phyloP scores from a whole-genome alignment of 2,113 vertebrate genomes.

The Rafetus swinhoei region DNA sequence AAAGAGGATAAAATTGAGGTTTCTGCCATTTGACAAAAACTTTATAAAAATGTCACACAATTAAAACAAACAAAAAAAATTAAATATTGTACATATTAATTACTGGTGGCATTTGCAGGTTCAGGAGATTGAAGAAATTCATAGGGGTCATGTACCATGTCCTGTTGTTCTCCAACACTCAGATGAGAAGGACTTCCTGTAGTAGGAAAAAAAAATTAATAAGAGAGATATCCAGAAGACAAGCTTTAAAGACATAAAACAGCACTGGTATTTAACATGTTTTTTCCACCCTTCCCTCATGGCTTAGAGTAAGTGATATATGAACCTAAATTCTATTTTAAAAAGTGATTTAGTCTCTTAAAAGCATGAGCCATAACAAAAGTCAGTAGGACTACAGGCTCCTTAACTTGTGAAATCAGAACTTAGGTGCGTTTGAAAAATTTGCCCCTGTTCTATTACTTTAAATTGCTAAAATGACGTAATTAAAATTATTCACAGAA shows the following conservation, averaged over 20 bases:
- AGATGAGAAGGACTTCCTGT: slow-evolving; percentile 93
- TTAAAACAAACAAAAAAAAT: slow-evolving; percentile 51
- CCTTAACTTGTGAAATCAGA: neutral
- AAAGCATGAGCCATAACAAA: neutral
- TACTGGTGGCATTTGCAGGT: slow-evolving; percentile 77
- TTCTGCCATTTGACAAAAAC: slow-evolving; percentile 58
- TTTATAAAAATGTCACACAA: slow-evolving; percentile 41
- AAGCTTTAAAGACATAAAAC: neutral
- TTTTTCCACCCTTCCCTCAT: neutral
- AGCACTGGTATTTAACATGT: neutral
- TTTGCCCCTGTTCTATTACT: neutral
- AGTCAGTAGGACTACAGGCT: neutral
- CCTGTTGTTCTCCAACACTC: slow-evolving; percentile 91
- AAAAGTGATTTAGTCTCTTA: neutral
- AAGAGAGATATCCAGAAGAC: neutral
- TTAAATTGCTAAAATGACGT: neutral
- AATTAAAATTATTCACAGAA: neutral
- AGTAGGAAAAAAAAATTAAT: neutral
- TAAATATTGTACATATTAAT: slow-evolving; percentile 37
- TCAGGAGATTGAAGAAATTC: slow-evolving; percentile 97
- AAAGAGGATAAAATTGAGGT: slow-evolving; percentile 46
- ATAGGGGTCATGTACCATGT: slow-evolving; percentile 93
- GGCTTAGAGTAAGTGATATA: neutral
- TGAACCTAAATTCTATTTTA: neutral
- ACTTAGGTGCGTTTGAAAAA: neutral